A percentile compares a stretch with the other conserved stretches of the same genome.
Evolutionary conservation across 2,113 vertebrate species (phyloP).

Genomic region (Erinaceus europaeus): DNA sequence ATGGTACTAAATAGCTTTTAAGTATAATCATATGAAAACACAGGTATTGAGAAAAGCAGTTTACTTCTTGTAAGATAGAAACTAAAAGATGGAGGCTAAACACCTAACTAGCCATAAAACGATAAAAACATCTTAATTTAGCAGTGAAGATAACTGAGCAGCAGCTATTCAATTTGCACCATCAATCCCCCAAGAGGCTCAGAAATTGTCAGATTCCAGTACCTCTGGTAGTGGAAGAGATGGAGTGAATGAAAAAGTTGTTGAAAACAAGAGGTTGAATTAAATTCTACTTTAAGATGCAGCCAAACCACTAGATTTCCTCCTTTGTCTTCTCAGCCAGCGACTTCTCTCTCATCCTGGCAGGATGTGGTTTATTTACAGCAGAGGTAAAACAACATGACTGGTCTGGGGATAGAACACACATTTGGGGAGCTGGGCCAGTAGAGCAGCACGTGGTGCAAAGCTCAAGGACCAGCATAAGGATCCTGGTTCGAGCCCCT

Average conservation of each 20-base stretch:
- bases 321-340: neutral
- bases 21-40: neutral
- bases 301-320: neutral
- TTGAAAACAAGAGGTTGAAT: conserved; percentile 43
- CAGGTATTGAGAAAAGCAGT: conserved; percentile 3
- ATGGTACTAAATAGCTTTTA: neutral
- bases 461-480: too few relatives aligned
- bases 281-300: conserved; percentile 22
- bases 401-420: neutral
- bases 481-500: too few relatives aligned
- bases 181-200: neutral
- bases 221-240: neutral
- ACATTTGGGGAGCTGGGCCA: neutral
- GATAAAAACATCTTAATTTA: neutral
- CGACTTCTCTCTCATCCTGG: neutral
- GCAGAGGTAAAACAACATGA: neutral
- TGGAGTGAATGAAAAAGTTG: neutral
- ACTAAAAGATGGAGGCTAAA: neutral
- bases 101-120: neutral
- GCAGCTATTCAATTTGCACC: neutral
- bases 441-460: too few relatives aligned
- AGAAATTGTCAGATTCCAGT: neutral
- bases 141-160: neutral
- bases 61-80: neutral
- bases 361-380: neutral